Evolutionary conservation across 2,113 vertebrate genomes (phyloP).

Genomic region (Geococcyx californianus): DNA sequence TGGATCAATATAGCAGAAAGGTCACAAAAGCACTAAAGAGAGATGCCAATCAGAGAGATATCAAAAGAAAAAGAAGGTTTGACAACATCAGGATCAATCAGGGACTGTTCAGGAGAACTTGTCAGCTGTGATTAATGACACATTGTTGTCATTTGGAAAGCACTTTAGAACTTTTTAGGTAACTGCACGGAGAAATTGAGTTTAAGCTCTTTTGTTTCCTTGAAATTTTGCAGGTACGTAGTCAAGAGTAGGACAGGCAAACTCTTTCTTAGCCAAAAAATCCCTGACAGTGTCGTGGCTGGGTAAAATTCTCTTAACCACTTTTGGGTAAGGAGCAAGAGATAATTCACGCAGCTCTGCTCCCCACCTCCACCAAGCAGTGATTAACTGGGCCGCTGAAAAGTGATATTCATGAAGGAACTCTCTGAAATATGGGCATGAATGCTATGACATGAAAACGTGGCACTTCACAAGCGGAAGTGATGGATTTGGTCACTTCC

Average conservation of each 20-base stretch:
- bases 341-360: not conserved
- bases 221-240: not conserved
- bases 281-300: not conserved
- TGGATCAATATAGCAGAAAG: constrained; percentile 54
- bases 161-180: not conserved
- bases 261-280: not conserved
- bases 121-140: constrained; percentile 58
- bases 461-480: not conserved
- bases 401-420: not conserved
- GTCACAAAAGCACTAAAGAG: constrained; percentile 51
- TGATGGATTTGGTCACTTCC: rapidly evolving
- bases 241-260: not conserved
- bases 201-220: not conserved
- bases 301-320: not conserved
- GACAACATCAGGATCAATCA: constrained; percentile 65
- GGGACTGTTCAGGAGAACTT: constrained; percentile 6
- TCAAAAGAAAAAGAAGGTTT: constrained; percentile 64
- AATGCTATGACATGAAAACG: not conserved
- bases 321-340: not conserved
- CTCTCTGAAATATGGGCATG: not conserved
- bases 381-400: not conserved
- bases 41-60: constrained; percentile 22
- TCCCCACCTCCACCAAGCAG: rapidly evolving
- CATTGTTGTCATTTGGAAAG: constrained; percentile 25
- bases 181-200: not conserved